Conservation (phyloP, 2,113 vertebrate genomes). For the Pontoporia blainvillei region DNA sequence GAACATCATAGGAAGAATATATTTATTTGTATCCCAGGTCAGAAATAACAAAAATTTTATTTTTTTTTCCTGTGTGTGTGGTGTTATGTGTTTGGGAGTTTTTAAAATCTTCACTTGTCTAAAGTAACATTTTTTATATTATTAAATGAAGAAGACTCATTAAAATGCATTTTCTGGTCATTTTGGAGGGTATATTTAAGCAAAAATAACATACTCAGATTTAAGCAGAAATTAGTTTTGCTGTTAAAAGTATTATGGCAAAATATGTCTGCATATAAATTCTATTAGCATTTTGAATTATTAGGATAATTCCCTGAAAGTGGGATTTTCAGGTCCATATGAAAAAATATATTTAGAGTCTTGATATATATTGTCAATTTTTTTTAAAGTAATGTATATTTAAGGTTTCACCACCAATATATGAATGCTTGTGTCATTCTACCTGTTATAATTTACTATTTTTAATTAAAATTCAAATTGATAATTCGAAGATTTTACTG, state of each 20-base stretch:
- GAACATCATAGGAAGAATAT: background rate
- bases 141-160: background rate
- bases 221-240: background rate
- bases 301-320: background rate
- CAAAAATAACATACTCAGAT: background rate
- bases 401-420: background rate
- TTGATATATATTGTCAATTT: background rate
- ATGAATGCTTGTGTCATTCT: background rate
- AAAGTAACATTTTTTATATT: background rate
- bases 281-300: background rate
- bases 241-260: background rate
- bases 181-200: background rate
- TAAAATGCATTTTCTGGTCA: background rate
- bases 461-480: background rate
- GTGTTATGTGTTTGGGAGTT: background rate
- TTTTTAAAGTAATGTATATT: background rate
- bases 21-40: background rate
- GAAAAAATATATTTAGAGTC: background rate
- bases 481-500: background rate
- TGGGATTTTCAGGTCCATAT: background rate
- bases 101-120: background rate
- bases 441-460: background rate
- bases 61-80: background rate
- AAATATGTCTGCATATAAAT: background rate
- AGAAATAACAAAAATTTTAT: background rate